Evolutionary conservation across 1,140 invertebrate species (phyloP), one percentile per base, ranked within the genome.

Genomic region (Drosophila ambigua): DNA sequence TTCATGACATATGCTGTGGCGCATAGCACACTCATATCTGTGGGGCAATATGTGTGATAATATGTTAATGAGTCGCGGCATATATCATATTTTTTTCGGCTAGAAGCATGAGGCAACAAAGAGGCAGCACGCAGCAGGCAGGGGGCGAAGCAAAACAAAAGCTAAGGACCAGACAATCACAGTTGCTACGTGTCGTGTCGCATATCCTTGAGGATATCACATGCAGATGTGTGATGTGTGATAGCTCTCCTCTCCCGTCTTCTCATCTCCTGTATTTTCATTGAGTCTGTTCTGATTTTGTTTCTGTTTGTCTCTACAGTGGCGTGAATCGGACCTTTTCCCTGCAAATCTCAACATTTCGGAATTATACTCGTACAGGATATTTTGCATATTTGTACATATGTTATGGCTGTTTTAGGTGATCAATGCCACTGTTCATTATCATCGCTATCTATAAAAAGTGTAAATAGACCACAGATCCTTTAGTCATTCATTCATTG

Each of bases 1-100:
- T 79, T 77, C 73, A 75, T 91, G 89, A 90, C 89, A 91, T 91
- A 91, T 91, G 90, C 77, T 73, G 63, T 43, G 55, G 43, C 60
- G 54, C 64, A 63, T 11, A 3, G 31, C 8, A 35, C 2, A 35
- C 31, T 35, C 31, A 3, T 73, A 61, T 79, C 65, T 81, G 73
- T 39, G 50, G 59, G 65, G 35, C 28, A 46, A 51, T 51, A 43
- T 68, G 50, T 79, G 90, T 91, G 90, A 91, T 91, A 91, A 91
- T 91, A 91, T 91, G 90, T 85, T 91, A 91, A 91, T 91, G 90
- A 91, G 90, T 90, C 76, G 45, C 72, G 55, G 75, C 90, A 91
- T 91, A 91, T 91, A 91, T 91, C 90, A 91, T 82, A 64, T 20
- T 24, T 91, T 79, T 69, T 65, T 35, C 48, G 7, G 24, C n/a